A percentile compares a stretch with the other conserved stretches of the same genome.
Evolutionary conservation across 2,113 vertebrate species (phyloP).

Genomic region (Pao palembangensis): DNA sequence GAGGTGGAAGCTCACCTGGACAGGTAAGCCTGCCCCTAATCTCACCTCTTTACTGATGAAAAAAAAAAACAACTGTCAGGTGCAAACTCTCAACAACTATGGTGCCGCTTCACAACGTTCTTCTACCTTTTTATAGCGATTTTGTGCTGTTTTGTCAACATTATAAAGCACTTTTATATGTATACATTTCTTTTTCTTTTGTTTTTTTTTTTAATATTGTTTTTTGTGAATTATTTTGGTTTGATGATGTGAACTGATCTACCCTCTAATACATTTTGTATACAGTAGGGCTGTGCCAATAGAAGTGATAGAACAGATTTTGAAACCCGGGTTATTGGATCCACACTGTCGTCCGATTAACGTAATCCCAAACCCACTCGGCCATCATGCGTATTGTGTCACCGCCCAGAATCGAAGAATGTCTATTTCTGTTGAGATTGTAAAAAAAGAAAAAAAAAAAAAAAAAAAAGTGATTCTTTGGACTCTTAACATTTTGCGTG

Average conservation of each 20-base stretch:
- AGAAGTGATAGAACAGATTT: conserved; percentile 72
- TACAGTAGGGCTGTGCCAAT: conserved; percentile 83
- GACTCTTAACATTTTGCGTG: conserved; percentile 4
- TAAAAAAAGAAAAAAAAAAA: conserved; percentile 38
- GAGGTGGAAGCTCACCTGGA: neutral
- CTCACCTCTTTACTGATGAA: conserved; percentile 57
- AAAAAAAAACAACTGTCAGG: conserved; percentile 68
- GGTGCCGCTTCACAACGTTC: conserved; percentile 81
- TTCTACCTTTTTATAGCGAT: conserved; percentile 78
- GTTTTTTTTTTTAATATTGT: conserved; percentile 53
- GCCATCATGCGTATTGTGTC: conserved; percentile 33
- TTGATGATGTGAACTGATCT: conserved; percentile 82
- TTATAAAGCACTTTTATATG: conserved; percentile 80
- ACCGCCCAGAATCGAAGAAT: conserved; percentile 48
- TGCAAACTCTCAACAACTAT: conserved; percentile 72
- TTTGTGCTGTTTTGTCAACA: conserved; percentile 79
- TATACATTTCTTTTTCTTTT: conserved; percentile 69
- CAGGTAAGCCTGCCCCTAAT: neutral
- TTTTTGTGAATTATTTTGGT: conserved; percentile 70
- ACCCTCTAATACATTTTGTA: conserved; percentile 81
- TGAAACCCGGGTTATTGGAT: conserved; percentile 64
- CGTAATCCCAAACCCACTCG: conserved; percentile 9
- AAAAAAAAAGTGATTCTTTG: neutral
- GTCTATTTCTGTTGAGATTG: conserved; percentile 56
- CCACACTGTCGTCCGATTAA: conserved; percentile 58